A percentile compares a stretch with the other conserved stretches of the same genome.
phyloP scores from a whole-genome alignment of 2,113 vertebrate genomes.

The Periophthalmodon schlosseri region DNA sequence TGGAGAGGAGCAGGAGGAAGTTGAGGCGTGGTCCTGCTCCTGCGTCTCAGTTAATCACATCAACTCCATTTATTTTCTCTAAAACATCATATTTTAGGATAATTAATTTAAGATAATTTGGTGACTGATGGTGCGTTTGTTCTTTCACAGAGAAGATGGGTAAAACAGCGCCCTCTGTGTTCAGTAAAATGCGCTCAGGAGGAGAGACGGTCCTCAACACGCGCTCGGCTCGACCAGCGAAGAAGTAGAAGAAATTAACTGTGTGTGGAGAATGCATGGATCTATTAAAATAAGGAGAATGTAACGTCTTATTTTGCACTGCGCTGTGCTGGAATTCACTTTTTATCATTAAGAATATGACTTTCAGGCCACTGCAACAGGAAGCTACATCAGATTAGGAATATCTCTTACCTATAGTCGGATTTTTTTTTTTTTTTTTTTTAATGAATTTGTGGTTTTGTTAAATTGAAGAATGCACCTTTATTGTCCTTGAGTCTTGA shows the following conservation, averaged over 20 bases:
- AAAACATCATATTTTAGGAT: too few relatives aligned
- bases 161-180: constrained; percentile 85
- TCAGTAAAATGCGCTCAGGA: constrained; percentile 85
- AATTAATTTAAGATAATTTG: neutral
- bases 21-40: too few relatives aligned
- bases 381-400: too few relatives aligned
- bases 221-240: constrained; percentile 53
- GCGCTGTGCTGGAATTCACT: neutral
- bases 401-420: too few relatives aligned
- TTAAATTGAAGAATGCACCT: neutral
- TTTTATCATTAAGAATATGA: neutral
- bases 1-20: too few relatives aligned
- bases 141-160: constrained; percentile 83
- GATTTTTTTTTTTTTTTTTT: too few relatives aligned
- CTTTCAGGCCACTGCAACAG: too few relatives aligned
- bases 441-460: neutral
- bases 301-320: neutral
- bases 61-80: too few relatives aligned
- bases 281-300: too few relatives aligned
- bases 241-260: constrained; percentile 46
- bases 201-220: constrained; percentile 87
- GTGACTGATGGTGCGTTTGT: constrained; percentile 3
- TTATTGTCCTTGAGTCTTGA: too few relatives aligned
- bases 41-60: too few relatives aligned
- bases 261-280: too few relatives aligned